These are phyloP conservation scores for Paraplagusia blochii DNA, from an alignment of 2,113 vertebrate species.

Conservation along the genomic window DNA sequence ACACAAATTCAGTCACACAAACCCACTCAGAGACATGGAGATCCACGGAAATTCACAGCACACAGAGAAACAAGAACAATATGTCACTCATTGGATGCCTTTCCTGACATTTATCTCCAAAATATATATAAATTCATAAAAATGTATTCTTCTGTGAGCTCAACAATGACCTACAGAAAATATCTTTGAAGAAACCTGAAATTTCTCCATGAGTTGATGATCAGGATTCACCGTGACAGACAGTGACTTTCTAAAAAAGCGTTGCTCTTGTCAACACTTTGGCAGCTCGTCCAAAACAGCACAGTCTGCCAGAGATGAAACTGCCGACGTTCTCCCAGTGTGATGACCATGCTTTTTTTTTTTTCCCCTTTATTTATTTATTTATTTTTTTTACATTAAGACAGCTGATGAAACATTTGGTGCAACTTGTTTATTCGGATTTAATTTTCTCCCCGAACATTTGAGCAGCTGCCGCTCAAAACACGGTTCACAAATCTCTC, in stretches of 20 bases:
- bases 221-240: background rate
- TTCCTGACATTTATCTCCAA: no score
- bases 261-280: conserved; percentile 33
- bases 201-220: conserved; percentile 23
- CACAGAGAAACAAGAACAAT: conserved; percentile 20
- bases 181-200: conserved; percentile 10
- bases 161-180: no score
- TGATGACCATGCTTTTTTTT: conserved; percentile 23
- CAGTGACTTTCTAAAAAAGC: conserved; percentile 14
- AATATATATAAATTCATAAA: no score
- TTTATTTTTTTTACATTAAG: conserved; percentile 16
- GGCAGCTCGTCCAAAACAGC: conserved; percentile 20
- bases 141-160: no score
- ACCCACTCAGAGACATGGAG: conserved; percentile 6
- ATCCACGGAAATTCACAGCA: conserved; percentile 22
- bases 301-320: conserved; percentile 19
- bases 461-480: conserved; percentile 58
- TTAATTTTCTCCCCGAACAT: conserved; percentile 44
- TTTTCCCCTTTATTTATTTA: no score
- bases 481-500: conserved; percentile 42
- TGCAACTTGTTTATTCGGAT: conserved; percentile 67
- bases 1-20: conserved; percentile 6
- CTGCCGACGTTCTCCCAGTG: conserved; percentile 20
- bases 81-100: conserved; percentile 10
- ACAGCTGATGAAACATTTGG: conserved; percentile 68